Conservation (phyloP, 1,140 invertebrate species). For the Homalodisca vitripennis region DNA sequence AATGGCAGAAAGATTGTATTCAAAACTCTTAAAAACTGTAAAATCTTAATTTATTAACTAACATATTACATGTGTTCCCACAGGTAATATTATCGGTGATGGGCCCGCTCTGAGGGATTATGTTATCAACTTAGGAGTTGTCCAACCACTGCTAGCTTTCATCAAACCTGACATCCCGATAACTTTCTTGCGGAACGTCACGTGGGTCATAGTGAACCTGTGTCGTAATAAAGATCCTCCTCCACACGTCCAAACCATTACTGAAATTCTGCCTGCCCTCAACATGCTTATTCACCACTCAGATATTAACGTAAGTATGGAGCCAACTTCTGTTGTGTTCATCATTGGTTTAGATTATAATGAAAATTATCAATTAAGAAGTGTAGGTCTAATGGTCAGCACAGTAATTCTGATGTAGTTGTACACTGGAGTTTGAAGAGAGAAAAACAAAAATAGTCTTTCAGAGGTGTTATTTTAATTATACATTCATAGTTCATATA, state of each 20-base stretch:
- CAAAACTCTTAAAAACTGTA: no score
- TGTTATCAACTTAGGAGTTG: constrained; percentile 88
- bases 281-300: constrained; percentile 92
- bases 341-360: not conserved
- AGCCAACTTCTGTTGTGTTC: constrained; percentile 19
- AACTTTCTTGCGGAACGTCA: constrained; percentile 92
- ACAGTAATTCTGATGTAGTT: no score
- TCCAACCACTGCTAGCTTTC: constrained; percentile 84
- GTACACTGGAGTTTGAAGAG: no score
- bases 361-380: not conserved
- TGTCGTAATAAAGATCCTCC: constrained; percentile 96
- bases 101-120: constrained; percentile 87
- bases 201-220: constrained; percentile 97
- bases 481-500: no score
- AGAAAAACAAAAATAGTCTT: no score
- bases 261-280: constrained; percentile 92
- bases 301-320: constrained; percentile 93
- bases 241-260: constrained; percentile 80
- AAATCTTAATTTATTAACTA: no score
- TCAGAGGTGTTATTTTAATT: no score
- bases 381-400: no score
- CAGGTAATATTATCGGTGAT: constrained; percentile 88
- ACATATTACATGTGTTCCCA: no score
- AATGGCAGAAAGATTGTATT: no score
- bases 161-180: constrained; percentile 93